Evolutionary conservation across 2,888 invertebrate species (phyloP).

Genomic region (Cordylochernes scorpioides): DNA sequence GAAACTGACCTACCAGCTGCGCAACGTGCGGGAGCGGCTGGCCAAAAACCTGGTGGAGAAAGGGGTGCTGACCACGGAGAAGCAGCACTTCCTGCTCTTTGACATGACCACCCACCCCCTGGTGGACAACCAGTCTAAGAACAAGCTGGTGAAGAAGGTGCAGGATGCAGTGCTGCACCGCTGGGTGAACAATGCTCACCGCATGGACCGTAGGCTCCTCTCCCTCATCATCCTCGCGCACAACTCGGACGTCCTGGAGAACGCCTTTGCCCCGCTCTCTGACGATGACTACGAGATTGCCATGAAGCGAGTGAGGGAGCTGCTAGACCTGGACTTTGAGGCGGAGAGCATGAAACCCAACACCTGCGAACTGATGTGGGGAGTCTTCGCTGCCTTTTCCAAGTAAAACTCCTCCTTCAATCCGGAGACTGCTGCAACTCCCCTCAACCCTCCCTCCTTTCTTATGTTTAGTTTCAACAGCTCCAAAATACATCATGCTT

Average conservation of each 20-base stretch:
- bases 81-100: constrained; percentile 95
- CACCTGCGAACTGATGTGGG: constrained; percentile 87
- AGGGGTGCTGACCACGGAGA: constrained; percentile 92
- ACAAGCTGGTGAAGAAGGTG: constrained; percentile 86
- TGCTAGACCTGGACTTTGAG: constrained; percentile 89
- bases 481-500: no score
- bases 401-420: no score
- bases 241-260: constrained; percentile 93
- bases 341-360: constrained; percentile 72
- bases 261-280: constrained; percentile 88
- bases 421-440: no score
- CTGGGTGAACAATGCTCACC: constrained; percentile 88
- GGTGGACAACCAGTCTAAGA: constrained; percentile 78
- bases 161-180: constrained; percentile 87
- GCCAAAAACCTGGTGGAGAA: constrained; percentile 99
- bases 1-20: constrained; percentile 85
- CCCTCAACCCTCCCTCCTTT: no score
- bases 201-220: constrained; percentile 82
- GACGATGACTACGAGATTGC: constrained; percentile 87
- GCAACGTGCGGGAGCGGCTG: constrained; percentile 91
- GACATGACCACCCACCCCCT: constrained; percentile 99
- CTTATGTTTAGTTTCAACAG: no score
- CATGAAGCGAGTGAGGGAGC: constrained; percentile 79
- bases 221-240: constrained; percentile 84
- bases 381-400: constrained; percentile 90